phyloP scores from a whole-genome alignment of 2,888 invertebrate genomes.

The Odiellus spinosus region DNA sequence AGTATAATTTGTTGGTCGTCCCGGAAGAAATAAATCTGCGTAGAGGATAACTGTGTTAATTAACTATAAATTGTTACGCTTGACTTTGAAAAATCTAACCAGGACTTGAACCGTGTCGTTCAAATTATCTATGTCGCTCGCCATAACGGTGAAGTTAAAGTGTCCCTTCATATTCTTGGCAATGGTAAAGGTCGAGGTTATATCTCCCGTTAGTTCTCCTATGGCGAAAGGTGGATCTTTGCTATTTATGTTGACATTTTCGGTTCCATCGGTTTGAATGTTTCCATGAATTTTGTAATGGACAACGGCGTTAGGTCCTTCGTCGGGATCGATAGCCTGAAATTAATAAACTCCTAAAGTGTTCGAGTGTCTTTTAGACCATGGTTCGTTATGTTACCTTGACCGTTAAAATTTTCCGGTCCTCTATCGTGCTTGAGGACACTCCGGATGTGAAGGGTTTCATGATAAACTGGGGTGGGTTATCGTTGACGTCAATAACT shows the following conservation, averaged over 20 bases:
- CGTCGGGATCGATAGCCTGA: neutral
- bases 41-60: too few species aligned
- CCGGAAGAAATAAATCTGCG: too few species aligned
- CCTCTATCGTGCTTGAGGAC: neutral
- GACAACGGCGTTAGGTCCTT: neutral
- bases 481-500: conserved; percentile 4
- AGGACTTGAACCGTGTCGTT: conserved; percentile 4
- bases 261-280: neutral
- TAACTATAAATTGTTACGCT: too few species aligned
- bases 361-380: too few species aligned
- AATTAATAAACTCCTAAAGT: neutral
- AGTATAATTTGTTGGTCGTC: too few species aligned
- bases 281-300: neutral
- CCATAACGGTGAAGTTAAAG: conserved; percentile 4
- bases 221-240: conserved; percentile 2
- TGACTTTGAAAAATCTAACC: conserved; percentile 1
- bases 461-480: conserved; percentile 1
- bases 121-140: conserved; percentile 1
- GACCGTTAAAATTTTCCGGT: too few species aligned
- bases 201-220: conserved; percentile 3
- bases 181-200: neutral
- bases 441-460: conserved; percentile 3
- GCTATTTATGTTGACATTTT: neutral
- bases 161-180: conserved; percentile 3
- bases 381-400: too few species aligned